Percentiles rank a stretch among this genome's conserved stretches.
phyloP scores from a whole-genome alignment of 1,140 invertebrate species.

The Copidosoma floridanum region DNA sequence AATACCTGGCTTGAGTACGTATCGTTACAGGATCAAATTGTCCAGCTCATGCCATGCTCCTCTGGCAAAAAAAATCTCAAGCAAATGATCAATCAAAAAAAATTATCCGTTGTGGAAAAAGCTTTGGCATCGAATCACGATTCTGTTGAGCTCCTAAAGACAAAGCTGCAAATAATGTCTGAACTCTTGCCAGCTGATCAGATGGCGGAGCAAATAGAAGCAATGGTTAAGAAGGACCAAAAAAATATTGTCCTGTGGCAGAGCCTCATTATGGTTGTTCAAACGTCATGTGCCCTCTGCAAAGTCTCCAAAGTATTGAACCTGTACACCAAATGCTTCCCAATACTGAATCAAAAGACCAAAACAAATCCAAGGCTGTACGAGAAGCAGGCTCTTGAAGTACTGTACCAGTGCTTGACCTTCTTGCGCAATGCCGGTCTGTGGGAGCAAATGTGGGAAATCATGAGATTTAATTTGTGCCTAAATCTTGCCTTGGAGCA shows the following conservation, averaged over 20 bases:
- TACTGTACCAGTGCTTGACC: slow-evolving; percentile 62
- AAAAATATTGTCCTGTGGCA: slow-evolving; percentile 62
- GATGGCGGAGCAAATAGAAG: slow-evolving; percentile 53
- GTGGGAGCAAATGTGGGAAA: slow-evolving; percentile 65
- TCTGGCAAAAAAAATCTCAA: neutral
- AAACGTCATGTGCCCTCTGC: slow-evolving; percentile 63
- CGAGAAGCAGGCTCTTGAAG: slow-evolving; percentile 47
- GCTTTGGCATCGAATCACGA: slow-evolving; percentile 56
- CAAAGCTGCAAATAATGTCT: slow-evolving; percentile 56
- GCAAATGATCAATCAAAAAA: slow-evolving; percentile 47
- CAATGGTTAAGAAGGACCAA: slow-evolving; percentile 56
- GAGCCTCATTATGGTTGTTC: slow-evolving; percentile 59
- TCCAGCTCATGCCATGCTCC: neutral
- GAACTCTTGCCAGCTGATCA: slow-evolving; percentile 58
- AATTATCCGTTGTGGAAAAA: slow-evolving; percentile 60
- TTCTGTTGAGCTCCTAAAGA: slow-evolving; percentile 52
- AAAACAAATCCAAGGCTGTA: slow-evolving; percentile 37
- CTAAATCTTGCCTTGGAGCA: slow-evolving; percentile 58
- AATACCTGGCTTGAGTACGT: slow-evolving; percentile 61
- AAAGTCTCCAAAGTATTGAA: slow-evolving; percentile 59
- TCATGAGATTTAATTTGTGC: slow-evolving; percentile 61
- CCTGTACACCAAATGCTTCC: slow-evolving; percentile 60
- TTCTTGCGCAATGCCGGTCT: slow-evolving; percentile 68
- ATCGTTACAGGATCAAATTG: slow-evolving; percentile 56
- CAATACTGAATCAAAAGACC: slow-evolving; percentile 55